Conservation (phyloP, 2,888 invertebrate genomes). For the Zaprionus lineosus region DNA sequence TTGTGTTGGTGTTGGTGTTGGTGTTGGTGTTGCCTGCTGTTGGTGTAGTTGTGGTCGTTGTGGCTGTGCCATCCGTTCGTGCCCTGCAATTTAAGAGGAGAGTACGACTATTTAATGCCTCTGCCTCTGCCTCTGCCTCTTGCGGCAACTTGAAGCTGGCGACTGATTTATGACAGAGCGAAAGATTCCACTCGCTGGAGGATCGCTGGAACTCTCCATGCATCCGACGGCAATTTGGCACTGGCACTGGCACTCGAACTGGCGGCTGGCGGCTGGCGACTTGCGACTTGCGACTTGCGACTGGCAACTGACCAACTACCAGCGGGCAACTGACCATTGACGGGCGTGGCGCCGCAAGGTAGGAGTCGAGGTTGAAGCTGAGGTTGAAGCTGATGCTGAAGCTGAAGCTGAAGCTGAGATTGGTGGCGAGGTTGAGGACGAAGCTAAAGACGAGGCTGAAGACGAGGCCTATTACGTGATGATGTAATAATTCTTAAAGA, state of each 20-base stretch:
- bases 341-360: slow-evolving; percentile 68
- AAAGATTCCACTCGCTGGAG: slow-evolving; percentile 53
- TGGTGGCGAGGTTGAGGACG: too few species aligned
- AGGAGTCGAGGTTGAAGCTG: slow-evolving; percentile 32
- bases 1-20: slow-evolving; percentile 20
- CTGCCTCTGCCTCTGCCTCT: slow-evolving; percentile 35
- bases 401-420: slow-evolving; percentile 46
- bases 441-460: slow-evolving; percentile 26
- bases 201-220: slow-evolving; percentile 29
- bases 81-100: slow-evolving; percentile 71
- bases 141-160: slow-evolving; percentile 54
- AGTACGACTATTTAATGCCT: slow-evolving; percentile 66
- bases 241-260: slow-evolving; percentile 8
- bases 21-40: slow-evolving; percentile 24
- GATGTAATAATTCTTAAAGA: slow-evolving; percentile 75
- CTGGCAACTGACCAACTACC: slow-evolving; percentile 16
- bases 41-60: slow-evolving; percentile 20
- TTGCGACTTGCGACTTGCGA: background rate
- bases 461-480: slow-evolving; percentile 70
- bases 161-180: slow-evolving; percentile 74
- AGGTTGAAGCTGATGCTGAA: slow-evolving; percentile 35
- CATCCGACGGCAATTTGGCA: slow-evolving; percentile 65
- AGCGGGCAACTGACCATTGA: slow-evolving; percentile 15
- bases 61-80: slow-evolving; percentile 52
- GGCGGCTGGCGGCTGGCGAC: background rate